Conservation (phyloP, 2,888 invertebrate genomes). For the Anorthoa munda region DNA sequence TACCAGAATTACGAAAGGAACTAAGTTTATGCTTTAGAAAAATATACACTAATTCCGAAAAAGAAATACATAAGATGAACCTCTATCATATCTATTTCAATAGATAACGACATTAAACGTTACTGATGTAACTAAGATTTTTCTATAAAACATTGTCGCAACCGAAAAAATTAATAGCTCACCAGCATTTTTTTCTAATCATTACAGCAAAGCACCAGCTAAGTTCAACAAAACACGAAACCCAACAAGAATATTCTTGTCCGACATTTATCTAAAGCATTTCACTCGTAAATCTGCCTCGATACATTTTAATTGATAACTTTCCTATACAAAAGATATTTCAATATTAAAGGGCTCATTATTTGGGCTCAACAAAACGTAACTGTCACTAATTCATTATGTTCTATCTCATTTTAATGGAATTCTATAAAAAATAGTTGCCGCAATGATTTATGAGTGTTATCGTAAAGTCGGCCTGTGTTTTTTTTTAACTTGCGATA, state of each 20-base stretch:
- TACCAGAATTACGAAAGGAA: too few species aligned
- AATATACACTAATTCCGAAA: background rate
- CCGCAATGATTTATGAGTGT: conserved; percentile 81
- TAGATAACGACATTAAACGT: background rate
- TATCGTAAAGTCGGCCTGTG: conserved; percentile 73
- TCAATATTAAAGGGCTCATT: conserved; percentile 64
- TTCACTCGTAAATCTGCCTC: conserved; percentile 57
- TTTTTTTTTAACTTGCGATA: conserved; percentile 82
- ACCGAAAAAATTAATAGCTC: conserved; percentile 15
- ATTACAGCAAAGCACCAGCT: conserved; percentile 11
- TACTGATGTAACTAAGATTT: background rate
- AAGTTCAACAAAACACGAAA: conserved; percentile 36
- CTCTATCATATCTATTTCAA: too few species aligned
- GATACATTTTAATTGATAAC: conserved; percentile 65
- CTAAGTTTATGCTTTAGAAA: background rate
- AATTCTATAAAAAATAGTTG: conserved; percentile 75
- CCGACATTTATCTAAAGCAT: conserved; percentile 51
- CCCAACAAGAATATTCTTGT: conserved; percentile 48
- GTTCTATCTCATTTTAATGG: conserved; percentile 79
- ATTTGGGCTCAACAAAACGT: conserved; percentile 59
- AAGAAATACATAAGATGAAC: background rate
- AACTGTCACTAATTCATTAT: conserved; percentile 76
- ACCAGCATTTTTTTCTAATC: conserved; percentile 18
- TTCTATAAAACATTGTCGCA: background rate
- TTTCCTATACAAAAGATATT: conserved; percentile 57